A percentile compares a stretch with the other conserved stretches of the same genome.
These are phyloP conservation scores for Scrobipalpa costella DNA, from an alignment of 2,888 invertebrate genomes.

Conservation along the genomic window DNA sequence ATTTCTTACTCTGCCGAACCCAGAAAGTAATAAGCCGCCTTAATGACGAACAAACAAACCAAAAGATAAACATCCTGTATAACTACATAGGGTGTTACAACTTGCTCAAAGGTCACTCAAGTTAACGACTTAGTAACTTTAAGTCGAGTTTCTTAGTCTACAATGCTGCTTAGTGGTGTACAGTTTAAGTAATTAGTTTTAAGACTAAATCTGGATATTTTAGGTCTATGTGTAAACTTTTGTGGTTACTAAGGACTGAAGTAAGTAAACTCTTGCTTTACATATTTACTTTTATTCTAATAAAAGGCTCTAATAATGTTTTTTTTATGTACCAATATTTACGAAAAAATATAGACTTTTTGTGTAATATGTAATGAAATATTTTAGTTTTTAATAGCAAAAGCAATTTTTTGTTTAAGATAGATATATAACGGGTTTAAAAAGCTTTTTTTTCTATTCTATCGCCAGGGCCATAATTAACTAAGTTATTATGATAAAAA, in stretches of 20 bases:
- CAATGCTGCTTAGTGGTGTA: conserved; percentile 22
- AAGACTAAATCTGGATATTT: neutral
- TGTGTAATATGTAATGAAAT: too few species aligned
- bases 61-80: conserved; percentile 2
- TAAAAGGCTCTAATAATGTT: too few species aligned
- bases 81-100: neutral
- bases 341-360: too few species aligned
- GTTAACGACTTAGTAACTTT: conserved; percentile 51
- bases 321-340: too few species aligned
- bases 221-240: neutral
- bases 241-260: neutral
- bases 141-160: conserved; percentile 34
- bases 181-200: conserved; percentile 11
- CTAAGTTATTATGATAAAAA: too few species aligned
- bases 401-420: too few species aligned
- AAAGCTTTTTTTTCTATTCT: too few species aligned
- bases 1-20: neutral
- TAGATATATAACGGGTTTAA: too few species aligned
- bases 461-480: too few species aligned
- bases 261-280: too few species aligned
- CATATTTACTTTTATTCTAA: too few species aligned
- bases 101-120: conserved; percentile 45
- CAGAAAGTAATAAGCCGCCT: neutral
- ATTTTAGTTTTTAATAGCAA: too few species aligned
- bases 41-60: neutral